phyloP scores from a whole-genome alignment of 2,888 invertebrate genomes.

The Agriotes lineatus region DNA sequence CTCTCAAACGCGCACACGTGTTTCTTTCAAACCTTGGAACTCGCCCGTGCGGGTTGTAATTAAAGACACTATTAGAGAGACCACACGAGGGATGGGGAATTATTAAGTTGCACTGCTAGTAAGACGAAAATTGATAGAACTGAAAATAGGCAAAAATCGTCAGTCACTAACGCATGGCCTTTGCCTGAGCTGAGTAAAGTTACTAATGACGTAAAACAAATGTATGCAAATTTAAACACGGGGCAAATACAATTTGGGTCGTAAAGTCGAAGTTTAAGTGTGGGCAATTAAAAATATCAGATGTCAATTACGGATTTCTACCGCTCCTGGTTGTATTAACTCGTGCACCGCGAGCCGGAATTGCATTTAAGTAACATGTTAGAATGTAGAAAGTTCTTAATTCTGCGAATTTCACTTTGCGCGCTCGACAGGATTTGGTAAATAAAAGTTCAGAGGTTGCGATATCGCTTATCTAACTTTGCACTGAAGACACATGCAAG shows the following conservation, averaged over 20 bases:
- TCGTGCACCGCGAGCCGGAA: background rate
- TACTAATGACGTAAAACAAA: constrained; percentile 13
- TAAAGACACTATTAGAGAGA: no score
- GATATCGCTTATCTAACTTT: background rate
- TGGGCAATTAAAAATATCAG: constrained; percentile 5
- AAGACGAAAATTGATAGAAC: no score
- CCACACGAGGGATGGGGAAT: no score
- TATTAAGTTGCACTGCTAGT: no score
- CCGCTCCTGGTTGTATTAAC: background rate
- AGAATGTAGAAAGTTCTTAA: constrained; percentile 17
- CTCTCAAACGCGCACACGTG: no score
- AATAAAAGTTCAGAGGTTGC: constrained; percentile 4
- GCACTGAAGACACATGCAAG: background rate
- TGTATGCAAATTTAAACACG: constrained; percentile 20
- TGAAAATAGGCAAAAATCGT: no score
- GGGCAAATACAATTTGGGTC: constrained; percentile 10
- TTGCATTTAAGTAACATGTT: constrained; percentile 13
- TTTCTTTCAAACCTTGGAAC: no score
- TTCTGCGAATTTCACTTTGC: constrained; percentile 10
- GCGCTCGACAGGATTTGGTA: background rate
- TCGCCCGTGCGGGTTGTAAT: no score
- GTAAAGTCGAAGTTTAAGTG: constrained; percentile 8
- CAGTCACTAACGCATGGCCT: background rate
- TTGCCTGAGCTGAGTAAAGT: background rate
- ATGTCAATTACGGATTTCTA: constrained; percentile 10